phyloP scores from a whole-genome alignment of 2,888 invertebrate species.

The Heliconius charithonia region DNA sequence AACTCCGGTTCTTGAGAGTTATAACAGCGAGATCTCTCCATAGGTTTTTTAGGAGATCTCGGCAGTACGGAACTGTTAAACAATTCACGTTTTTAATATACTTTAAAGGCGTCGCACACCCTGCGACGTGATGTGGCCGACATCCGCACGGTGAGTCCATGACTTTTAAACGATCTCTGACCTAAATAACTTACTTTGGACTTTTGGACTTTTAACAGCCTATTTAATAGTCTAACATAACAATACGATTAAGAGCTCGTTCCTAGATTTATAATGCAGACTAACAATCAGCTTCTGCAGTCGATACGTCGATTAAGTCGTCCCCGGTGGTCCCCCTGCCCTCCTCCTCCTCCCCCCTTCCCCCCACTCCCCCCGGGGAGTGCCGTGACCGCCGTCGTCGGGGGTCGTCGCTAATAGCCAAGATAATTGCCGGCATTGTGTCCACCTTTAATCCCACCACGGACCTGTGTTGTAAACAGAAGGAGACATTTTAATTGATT shows the following conservation, averaged over 20 bases:
- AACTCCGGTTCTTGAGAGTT: no score
- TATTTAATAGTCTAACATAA: constrained; percentile 3
- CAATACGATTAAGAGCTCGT: constrained; percentile 9
- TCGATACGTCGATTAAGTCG: constrained; percentile 54
- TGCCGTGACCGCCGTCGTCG: constrained; percentile 42
- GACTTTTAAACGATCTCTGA: no score
- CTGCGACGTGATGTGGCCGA: no score
- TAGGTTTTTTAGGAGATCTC: neutral
- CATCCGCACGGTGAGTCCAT: no score
- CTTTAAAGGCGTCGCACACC: no score
- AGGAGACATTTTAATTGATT: constrained; percentile 35
- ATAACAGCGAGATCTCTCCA: neutral
- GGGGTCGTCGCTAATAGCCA: constrained; percentile 46
- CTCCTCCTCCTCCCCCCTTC: constrained; percentile 28
- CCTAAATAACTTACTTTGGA: no score
- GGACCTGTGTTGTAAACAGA: constrained; percentile 30
- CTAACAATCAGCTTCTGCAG: constrained; percentile 21
- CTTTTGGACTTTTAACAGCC: neutral
- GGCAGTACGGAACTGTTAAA: neutral
- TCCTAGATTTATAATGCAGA: constrained; percentile 23
- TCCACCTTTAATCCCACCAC: constrained; percentile 36
- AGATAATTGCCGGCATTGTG: constrained; percentile 55
- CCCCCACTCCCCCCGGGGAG: constrained; percentile 32
- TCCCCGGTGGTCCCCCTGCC: constrained; percentile 56
- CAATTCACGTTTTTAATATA: neutral